phyloP scores from a whole-genome alignment of 2,797 vertebrate genomes.

The Furcifer pardalis region DNA sequence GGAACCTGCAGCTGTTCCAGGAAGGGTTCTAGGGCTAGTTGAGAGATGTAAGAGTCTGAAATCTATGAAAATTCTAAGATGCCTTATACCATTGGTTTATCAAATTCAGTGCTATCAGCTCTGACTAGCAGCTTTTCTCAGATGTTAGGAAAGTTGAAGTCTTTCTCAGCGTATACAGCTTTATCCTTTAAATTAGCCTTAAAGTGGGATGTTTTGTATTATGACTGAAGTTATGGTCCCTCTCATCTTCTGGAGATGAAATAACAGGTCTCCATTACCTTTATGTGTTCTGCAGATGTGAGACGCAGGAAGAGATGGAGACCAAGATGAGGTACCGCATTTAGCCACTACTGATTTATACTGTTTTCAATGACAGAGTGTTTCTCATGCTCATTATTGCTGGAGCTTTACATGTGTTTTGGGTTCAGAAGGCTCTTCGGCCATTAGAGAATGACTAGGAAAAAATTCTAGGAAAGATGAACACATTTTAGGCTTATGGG shows the following conservation, averaged over 20 bases:
- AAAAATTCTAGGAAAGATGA: background rate
- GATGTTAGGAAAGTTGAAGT: background rate
- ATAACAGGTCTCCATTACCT: background rate
- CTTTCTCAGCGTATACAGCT: background rate
- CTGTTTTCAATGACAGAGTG: background rate
- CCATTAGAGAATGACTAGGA: background rate
- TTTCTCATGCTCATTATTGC: background rate
- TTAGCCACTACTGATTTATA: no score
- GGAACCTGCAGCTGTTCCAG: background rate
- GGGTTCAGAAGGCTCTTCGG: background rate
- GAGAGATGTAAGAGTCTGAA: background rate
- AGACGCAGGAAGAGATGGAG: background rate
- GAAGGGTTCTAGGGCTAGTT: background rate
- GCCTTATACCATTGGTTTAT: background rate
- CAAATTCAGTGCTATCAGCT: no score
- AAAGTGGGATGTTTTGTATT: background rate
- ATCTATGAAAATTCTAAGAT: background rate
- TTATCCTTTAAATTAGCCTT: background rate
- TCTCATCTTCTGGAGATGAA: background rate
- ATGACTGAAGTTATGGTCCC: background rate
- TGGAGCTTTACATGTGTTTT: background rate
- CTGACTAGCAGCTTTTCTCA: no score
- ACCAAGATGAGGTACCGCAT: background rate
- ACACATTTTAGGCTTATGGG: background rate
- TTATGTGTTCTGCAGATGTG: background rate